Evolutionary conservation across 2,113 vertebrate genomes (phyloP).

Genomic region (Poeciliopsis turrubarensis): DNA sequence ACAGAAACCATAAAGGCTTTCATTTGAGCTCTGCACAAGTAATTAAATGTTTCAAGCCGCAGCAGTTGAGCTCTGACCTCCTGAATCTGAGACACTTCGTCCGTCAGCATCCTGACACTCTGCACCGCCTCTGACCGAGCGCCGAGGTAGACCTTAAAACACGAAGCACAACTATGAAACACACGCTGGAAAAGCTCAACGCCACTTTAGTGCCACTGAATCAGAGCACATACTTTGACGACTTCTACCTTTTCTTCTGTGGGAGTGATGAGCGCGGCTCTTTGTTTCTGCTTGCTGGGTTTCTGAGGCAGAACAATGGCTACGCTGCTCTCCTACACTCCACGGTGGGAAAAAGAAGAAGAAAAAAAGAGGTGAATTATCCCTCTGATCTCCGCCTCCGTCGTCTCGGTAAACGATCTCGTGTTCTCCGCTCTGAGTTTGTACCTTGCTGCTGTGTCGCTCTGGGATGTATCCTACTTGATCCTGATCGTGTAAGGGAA

Average conservation of each 20-base stretch:
- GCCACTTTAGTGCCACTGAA: not conserved
- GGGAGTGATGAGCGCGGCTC: not conserved
- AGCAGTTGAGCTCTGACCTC: constrained; percentile 72
- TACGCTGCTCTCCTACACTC: constrained; percentile 50
- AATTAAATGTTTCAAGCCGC: not conserved
- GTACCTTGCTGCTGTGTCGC: constrained; percentile 73
- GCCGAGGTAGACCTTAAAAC: constrained; percentile 81
- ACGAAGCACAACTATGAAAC: not conserved
- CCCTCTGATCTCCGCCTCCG: not conserved
- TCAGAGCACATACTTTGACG: constrained; percentile 63
- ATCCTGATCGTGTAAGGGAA: constrained; percentile 73
- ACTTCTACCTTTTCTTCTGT: constrained; percentile 62
- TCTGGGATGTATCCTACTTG: constrained; percentile 61
- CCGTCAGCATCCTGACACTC: constrained; percentile 83
- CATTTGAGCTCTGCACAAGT: not conserved
- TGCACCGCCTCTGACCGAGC: constrained; percentile 60
- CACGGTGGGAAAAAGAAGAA: not conserved
- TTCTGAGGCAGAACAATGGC: constrained; percentile 39
- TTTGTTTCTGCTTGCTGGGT: constrained; percentile 26
- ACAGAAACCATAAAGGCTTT: not conserved
- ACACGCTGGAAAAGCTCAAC: not conserved
- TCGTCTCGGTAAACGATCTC: not conserved
- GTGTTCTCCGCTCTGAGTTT: not conserved
- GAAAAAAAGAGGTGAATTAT: not conserved
- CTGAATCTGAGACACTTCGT: constrained; percentile 88